These are phyloP conservation scores for Spilarctia lutea DNA, from an alignment of 2,888 invertebrate species.

Conservation along the genomic window DNA sequence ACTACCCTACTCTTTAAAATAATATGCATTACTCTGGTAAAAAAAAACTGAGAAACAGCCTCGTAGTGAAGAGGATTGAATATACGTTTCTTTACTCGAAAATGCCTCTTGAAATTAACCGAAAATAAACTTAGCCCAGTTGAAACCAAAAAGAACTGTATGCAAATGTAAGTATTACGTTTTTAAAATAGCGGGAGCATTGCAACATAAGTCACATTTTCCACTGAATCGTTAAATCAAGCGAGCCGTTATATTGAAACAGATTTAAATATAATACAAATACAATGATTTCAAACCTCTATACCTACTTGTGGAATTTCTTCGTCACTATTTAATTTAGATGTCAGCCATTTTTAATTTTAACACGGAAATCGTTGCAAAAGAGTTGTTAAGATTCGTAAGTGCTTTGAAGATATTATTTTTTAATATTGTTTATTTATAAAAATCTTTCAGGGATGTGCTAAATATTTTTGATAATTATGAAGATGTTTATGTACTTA, in stretches of 20 bases:
- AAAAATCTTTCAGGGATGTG: not conserved
- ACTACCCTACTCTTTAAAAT: no score
- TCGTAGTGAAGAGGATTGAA: no score
- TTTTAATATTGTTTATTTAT: not conserved
- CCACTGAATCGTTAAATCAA: not conserved
- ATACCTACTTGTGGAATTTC: constrained; percentile 37
- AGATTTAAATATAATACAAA: constrained; percentile 39
- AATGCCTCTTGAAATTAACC: no score
- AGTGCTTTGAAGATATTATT: constrained; percentile 3
- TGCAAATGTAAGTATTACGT: not conserved
- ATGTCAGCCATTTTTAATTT: constrained; percentile 47
- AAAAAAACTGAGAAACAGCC: no score
- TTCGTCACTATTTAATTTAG: constrained; percentile 57
- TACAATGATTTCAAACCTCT: constrained; percentile 44
- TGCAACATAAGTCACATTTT: constrained; percentile 10
- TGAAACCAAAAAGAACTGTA: not conserved
- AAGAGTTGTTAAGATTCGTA: constrained; percentile 6
- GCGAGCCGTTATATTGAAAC: constrained; percentile 19
- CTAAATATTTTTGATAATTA: no score
- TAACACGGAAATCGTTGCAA: constrained; percentile 48
- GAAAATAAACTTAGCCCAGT: not conserved
- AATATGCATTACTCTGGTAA: no score
- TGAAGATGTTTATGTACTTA: no score
- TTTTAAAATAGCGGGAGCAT: not conserved
- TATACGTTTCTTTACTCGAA: not conserved